A percentile compares a stretch with the other conserved stretches of the same genome.
Evolutionary conservation across 2,888 invertebrate species (phyloP).

Genomic region (Eucera pruinosa): DNA sequence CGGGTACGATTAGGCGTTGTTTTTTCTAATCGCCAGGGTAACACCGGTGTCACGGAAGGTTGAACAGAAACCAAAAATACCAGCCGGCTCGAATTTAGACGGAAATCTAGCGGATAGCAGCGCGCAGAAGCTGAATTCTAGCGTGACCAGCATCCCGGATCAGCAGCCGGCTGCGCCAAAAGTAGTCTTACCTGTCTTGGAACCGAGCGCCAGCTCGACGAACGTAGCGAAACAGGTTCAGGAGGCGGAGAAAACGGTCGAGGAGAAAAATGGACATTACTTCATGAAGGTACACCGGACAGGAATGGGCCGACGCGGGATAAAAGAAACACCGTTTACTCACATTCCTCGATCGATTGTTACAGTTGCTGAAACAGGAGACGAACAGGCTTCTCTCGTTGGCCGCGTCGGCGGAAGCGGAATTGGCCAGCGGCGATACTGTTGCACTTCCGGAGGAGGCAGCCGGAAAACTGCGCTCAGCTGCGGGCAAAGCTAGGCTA

Average conservation of each 20-base stretch:
- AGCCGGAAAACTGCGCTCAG: conserved; percentile 93
- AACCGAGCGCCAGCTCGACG: conserved; percentile 76
- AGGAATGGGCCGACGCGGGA: background rate
- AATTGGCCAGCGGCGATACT: conserved; percentile 85
- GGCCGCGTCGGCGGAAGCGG: conserved; percentile 89
- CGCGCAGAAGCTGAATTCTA: conserved; percentile 73
- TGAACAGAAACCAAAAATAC: conserved; percentile 60
- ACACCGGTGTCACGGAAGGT: conserved; percentile 57
- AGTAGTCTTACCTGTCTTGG: conserved; percentile 83
- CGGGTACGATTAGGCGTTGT: background rate
- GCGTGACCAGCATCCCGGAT: conserved; percentile 81
- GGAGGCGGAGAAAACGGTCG: conserved; percentile 75
- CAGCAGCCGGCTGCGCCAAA: conserved; percentile 84
- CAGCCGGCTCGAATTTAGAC: conserved; percentile 33
- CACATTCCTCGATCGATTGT: conserved; percentile 31
- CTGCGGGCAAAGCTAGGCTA: conserved; percentile 95
- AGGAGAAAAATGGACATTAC: conserved; percentile 90
- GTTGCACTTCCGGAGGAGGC: conserved; percentile 90
- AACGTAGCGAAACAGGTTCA: conserved; percentile 74
- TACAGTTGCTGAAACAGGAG: conserved; percentile 89
- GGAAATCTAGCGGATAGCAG: conserved; percentile 60
- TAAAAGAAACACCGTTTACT: background rate
- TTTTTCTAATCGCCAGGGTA: conserved; percentile 51
- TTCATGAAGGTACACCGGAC: conserved; percentile 87
- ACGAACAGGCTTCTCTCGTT: conserved; percentile 89